Percentiles rank a stretch among this genome's conserved stretches.
These are phyloP conservation scores for Tinea pellionella DNA, from an alignment of 2,888 invertebrate genomes.

Conservation along the genomic window DNA sequence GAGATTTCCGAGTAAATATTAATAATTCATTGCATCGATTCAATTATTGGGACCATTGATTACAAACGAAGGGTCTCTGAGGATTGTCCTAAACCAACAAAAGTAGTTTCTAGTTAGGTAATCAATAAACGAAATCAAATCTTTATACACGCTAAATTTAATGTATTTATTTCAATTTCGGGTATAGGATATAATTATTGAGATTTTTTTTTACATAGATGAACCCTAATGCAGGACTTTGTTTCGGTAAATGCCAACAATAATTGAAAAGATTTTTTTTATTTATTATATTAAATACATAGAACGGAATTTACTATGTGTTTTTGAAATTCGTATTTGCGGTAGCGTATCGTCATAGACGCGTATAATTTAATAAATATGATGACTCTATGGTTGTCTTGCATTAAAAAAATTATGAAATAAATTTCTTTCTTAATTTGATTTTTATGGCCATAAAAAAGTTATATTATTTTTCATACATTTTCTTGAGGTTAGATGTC, in stretches of 20 bases:
- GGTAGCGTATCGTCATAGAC: no score
- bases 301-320: no score
- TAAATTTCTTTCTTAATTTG: no score
- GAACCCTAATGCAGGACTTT: no score
- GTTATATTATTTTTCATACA: neutral
- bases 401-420: no score
- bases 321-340: no score
- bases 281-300: no score
- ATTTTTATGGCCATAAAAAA: neutral
- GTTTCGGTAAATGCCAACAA: no score
- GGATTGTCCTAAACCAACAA: slow-evolving; percentile 2
- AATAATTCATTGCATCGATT: slow-evolving; percentile 9
- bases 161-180: neutral
- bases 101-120: neutral
- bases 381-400: no score
- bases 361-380: no score
- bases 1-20: slow-evolving; percentile 1
- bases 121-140: slow-evolving; percentile 4
- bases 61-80: neutral
- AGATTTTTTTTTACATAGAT: no score
- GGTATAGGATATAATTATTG: neutral
- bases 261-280: no score
- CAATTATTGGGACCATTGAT: neutral
- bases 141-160: neutral
- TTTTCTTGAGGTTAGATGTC: neutral